Conservation (phyloP, 1,140 invertebrate genomes). For the Lycorma delicatula region DNA sequence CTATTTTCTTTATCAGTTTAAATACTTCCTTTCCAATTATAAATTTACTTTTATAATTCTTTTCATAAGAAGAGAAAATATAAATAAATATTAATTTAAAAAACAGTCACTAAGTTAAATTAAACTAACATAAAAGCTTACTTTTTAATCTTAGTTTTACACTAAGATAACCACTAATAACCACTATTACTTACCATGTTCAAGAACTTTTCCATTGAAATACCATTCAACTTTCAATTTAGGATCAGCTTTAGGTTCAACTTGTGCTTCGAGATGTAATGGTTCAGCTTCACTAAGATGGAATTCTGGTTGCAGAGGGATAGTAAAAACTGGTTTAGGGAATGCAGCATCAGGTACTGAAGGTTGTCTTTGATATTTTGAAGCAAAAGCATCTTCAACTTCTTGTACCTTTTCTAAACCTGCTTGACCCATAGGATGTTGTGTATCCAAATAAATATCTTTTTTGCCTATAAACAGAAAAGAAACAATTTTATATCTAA, state of each 20-base stretch:
- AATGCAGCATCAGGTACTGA: conserved; percentile 63
- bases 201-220: conserved; percentile 80
- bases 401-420: conserved; percentile 79
- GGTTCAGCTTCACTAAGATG: conserved; percentile 82
- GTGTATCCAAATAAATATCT: conserved; percentile 73
- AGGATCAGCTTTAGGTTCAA: conserved; percentile 94
- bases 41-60: too few relatives aligned
- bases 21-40: too few relatives aligned
- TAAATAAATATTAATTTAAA: too few relatives aligned
- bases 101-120: too few relatives aligned
- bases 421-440: conserved; percentile 80
- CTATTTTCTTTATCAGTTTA: too few relatives aligned
- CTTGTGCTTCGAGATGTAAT: conserved; percentile 84
- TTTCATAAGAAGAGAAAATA: too few relatives aligned
- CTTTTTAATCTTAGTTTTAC: too few relatives aligned
- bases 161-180: too few relatives aligned
- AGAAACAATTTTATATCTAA: background rate
- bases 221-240: conserved; percentile 91
- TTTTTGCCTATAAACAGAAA: conserved; percentile 43
- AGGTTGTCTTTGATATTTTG: conserved; percentile 54
- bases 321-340: conserved; percentile 80
- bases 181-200: conserved; percentile 58
- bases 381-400: conserved; percentile 65
- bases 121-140: too few relatives aligned
- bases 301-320: conserved; percentile 70